Base-by-base conservation (phyloP, 2,797 vertebrate genomes). In the Leptodactylus fallax region DNA sequence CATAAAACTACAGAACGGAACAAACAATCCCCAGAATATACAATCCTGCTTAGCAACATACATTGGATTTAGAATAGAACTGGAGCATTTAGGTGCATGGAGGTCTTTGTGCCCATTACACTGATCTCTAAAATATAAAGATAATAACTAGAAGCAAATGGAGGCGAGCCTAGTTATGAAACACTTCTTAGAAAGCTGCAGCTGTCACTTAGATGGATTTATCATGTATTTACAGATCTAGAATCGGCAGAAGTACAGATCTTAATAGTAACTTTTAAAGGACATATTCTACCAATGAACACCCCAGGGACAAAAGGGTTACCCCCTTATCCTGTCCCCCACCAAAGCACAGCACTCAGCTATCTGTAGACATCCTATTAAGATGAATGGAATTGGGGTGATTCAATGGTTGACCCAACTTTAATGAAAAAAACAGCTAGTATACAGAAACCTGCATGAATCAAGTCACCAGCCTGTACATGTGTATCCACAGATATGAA, bases 61-160 rank as follows among this genome's bases (percentile, higher is more conserved):
- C 47, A 63, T 45, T 23, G 69, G 71, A 36, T 19, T 78, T 87
- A 74, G 72, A 83, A 51, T 55, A 56, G 55, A 83, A 78, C 23
- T 79, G 74, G 74, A 79, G 25, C 81, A 78, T 78, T 67, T 74
- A 78, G 56, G 60, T 78, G 21, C 74, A 74, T 67, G 67, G 61
- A 49, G 13, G 58, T 58, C 49, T 25, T 45, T 67, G 25, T 19
- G 71, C 27, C 61, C 9, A 27, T 87, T 83, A 45, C 79, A 71
- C 81, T 58, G 71, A 78, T 77, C 60, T 83, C 61, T 78, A 83
- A 87, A 87, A 87, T 87, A 84, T 71, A 51, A 79, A 83, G 51
- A 79, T 79, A 79, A 83, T 83, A 74, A 55, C 58, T 85, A 7
- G 83, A 74, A 65, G 82, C 71, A 25, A 76, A 27, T 23, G 69